Conservation (phyloP, 37 sponge, comb jelly and placozoan genomes). For the Mnemiopsis leidyi region DNA sequence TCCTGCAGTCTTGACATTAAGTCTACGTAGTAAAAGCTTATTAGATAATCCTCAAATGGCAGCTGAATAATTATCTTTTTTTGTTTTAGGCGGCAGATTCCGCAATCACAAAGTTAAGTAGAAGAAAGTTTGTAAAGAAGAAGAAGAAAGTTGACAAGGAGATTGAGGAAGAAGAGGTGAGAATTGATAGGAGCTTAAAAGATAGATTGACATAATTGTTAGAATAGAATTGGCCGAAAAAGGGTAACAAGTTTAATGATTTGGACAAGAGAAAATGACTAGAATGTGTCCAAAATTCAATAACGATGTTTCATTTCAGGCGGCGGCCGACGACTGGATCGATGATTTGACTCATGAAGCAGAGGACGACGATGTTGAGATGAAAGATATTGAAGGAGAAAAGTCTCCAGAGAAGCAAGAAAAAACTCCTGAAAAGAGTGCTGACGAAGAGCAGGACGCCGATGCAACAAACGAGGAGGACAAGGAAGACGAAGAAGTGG, state of each 20-base stretch:
- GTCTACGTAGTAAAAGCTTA: too few species aligned
- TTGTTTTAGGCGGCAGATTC: background rate
- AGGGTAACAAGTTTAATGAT: too few species aligned
- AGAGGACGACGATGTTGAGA: background rate
- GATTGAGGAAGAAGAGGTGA: background rate
- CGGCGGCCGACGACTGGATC: conserved; percentile 14
- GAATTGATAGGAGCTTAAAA: too few species aligned
- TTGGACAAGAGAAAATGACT: too few species aligned
- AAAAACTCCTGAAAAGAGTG: background rate
- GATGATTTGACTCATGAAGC: background rate
- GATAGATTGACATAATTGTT: too few species aligned
- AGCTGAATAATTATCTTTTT: too few species aligned
- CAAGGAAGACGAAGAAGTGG: background rate
- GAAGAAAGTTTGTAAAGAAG: background rate
- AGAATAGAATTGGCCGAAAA: too few species aligned
- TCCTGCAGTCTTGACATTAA: too few species aligned
- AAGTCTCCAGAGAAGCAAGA: conserved; percentile 7
- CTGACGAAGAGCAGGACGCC: background rate
- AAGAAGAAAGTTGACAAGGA: background rate
- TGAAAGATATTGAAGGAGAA: conserved; percentile 26
- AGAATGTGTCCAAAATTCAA: too few species aligned
- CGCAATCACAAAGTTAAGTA: background rate
- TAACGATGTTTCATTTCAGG: too few species aligned
- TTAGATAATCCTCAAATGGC: too few species aligned
- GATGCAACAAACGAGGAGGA: background rate